Evolutionary conservation across 1,140 invertebrate species (phyloP), one percentile per base, ranked within the genome.

Genomic region (Drosophila obscura): DNA sequence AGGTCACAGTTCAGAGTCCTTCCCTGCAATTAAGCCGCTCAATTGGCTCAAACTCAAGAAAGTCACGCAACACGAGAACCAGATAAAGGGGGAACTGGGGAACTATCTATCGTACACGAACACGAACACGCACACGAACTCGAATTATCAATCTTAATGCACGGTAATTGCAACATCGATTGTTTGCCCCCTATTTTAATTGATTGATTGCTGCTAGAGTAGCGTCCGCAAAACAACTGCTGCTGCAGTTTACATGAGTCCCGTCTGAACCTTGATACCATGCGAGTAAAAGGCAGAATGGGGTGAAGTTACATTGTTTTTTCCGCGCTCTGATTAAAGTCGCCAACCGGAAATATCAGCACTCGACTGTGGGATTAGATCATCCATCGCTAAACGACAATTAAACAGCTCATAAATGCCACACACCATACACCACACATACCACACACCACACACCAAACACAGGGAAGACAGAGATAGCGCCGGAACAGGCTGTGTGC

Each of bases 321-420:
- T 46, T 53, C 67, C 44, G 39, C 50, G 50, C 77, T 57, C 61
- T 73, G 73, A 77, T 85, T 74, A 84, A 77, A 7, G 13, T 11
- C 11, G 51, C 53, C 44, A 49, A 60, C 60, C 77, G 80, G 80
- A 87, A 85, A 85, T 85, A 81, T 81, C 73, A 77, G 77, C 65
- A 50, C 48, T 41, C 52, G 52, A 48, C 9, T 43, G 22, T 19
- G 24, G 39, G 35, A 57, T 73, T 85, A 85, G 80, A 66, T 80
- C 73, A 77, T 85, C 61, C 57, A 44, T 13, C 49, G 76, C 51
- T 80, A 49, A 63, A 46, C 72, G 59, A 65, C 81, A 85, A 85
- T 85, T 85, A 85, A 61, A 63, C 56, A 52, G 45, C 57, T 63
- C 26, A 61, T 31, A 77, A 69, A 51, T 58, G 58, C 56, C 55